These are phyloP conservation scores for Gymnarchus niloticus DNA, from an alignment of 2,113 vertebrate genomes.

Conservation along the genomic window DNA sequence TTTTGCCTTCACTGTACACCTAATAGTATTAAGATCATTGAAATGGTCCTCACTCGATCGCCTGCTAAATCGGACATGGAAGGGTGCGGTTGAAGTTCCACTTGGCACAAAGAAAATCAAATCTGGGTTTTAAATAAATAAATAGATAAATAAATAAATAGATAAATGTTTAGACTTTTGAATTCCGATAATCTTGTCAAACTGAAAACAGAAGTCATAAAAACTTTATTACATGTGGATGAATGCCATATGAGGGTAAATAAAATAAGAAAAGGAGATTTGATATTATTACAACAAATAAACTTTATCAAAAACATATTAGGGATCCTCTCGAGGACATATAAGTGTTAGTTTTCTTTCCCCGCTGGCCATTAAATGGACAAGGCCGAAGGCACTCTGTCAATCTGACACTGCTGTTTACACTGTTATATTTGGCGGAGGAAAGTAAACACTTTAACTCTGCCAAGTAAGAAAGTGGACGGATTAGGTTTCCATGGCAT, in stretches of 20 bases:
- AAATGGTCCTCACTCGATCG: too few species aligned
- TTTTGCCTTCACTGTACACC: not conserved
- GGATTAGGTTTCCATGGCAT: slow-evolving; percentile 68
- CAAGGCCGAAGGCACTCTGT: slow-evolving; percentile 46
- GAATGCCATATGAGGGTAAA: slow-evolving; percentile 4
- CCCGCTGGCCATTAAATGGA: slow-evolving; percentile 43
- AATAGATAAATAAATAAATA: not conserved
- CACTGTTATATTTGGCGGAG: slow-evolving; percentile 62
- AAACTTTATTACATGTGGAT: slow-evolving; percentile 37
- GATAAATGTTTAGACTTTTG: not conserved
- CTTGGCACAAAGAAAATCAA: not conserved
- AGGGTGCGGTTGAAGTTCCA: not conserved
- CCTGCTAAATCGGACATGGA: not conserved
- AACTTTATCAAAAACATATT: slow-evolving; percentile 38
- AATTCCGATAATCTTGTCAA: not conserved
- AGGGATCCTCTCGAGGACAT: slow-evolving; percentile 24
- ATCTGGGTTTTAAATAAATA: not conserved
- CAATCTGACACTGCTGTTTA: slow-evolving; percentile 59
- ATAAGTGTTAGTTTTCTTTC: slow-evolving; percentile 36
- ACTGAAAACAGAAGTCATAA: slow-evolving; percentile 34
- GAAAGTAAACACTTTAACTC: slow-evolving; percentile 65
- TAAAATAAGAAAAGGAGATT: slow-evolving; percentile 22
- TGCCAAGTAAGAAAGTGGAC: slow-evolving; percentile 50
- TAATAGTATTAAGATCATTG: not conserved
- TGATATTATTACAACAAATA: slow-evolving; percentile 25